Conservation (phyloP, 2,113 vertebrate species). For the Passer montanus region DNA sequence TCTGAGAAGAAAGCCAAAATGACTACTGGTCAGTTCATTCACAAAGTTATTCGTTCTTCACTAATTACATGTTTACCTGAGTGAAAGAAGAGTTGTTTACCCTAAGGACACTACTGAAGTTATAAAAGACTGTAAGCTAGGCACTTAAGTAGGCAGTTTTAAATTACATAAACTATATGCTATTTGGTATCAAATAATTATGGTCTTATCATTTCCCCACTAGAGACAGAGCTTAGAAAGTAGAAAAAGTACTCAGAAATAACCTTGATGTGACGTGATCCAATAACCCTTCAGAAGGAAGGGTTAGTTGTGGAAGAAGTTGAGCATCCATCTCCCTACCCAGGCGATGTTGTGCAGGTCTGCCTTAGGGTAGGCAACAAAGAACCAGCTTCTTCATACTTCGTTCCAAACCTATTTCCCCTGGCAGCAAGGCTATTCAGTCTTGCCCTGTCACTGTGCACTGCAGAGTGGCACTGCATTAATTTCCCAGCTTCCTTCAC, state of each 20-base stretch:
- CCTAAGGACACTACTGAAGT: neutral
- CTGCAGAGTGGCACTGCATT: neutral
- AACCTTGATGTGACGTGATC: neutral
- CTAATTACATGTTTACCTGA: neutral
- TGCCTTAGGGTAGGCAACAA: neutral
- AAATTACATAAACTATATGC: neutral
- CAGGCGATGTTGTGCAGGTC: neutral
- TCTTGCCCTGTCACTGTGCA: neutral
- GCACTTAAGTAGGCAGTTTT: neutral
- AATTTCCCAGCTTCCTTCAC: neutral
- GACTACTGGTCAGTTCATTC: neutral
- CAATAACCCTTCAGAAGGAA: neutral
- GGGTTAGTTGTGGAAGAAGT: neutral
- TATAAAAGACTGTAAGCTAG: neutral
- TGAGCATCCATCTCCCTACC: too few relatives aligned
- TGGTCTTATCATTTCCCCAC: neutral
- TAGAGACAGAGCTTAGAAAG: neutral
- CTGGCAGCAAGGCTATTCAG: neutral
- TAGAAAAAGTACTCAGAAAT: neutral
- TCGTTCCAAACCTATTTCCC: neutral
- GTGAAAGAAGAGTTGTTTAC: neutral
- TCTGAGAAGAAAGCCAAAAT: neutral
- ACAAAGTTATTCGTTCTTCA: neutral
- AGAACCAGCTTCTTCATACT: neutral
- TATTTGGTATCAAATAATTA: slow-evolving; percentile 6